These are phyloP conservation scores for Callaeas wilsoni DNA, from an alignment of 2,113 vertebrate genomes.

Conservation along the genomic window DNA sequence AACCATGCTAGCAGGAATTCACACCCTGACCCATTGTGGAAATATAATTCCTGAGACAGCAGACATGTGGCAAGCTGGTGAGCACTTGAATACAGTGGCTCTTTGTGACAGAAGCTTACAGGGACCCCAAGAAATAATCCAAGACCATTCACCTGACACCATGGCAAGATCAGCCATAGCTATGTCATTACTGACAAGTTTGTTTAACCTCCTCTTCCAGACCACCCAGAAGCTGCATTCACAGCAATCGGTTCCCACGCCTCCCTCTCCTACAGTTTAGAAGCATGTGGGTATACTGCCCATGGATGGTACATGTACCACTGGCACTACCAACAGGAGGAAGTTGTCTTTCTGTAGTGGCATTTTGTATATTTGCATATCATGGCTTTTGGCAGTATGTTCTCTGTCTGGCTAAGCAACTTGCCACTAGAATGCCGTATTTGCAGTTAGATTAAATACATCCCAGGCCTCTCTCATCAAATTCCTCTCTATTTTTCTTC, in stretches of 20 bases:
- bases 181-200: not conserved
- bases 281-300: not conserved
- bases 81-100: not conserved
- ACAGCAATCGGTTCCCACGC: not conserved
- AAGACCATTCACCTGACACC: not conserved
- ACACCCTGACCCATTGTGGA: not conserved
- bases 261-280: not conserved
- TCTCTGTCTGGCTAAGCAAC: not conserved
- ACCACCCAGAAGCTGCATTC: not conserved
- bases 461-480: not conserved
- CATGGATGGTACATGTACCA: not conserved
- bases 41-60: not conserved
- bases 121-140: not conserved
- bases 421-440: not conserved
- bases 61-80: not conserved
- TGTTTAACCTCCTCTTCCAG: not conserved
- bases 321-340: not conserved
- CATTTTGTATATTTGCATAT: not conserved
- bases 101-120: not conserved
- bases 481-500: not conserved
- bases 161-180: not conserved
- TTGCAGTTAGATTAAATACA: not conserved
- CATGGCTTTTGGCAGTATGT: not conserved
- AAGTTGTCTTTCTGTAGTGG: not conserved
- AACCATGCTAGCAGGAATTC: not conserved